Conservation (phyloP, 2,888 invertebrate species). For the Hyalella azteca region DNA sequence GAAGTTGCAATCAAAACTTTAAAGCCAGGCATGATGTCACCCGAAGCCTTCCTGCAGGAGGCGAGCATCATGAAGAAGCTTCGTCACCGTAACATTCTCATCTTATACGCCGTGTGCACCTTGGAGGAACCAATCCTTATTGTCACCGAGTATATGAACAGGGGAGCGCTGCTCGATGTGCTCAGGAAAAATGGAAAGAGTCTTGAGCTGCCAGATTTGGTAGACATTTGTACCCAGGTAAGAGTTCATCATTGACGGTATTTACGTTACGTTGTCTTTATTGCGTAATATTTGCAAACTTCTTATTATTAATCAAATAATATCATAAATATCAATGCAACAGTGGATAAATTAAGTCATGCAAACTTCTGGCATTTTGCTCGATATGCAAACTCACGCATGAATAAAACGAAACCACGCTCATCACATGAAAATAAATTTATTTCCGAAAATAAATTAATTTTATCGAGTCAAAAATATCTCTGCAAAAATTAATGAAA, state of each 20-base stretch:
- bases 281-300: neutral
- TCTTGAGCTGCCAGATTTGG: neutral
- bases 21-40: constrained; percentile 95
- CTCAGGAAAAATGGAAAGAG: neutral
- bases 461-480: too few species aligned
- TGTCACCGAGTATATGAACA: constrained; percentile 70
- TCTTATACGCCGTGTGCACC: constrained; percentile 92
- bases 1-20: constrained; percentile 98
- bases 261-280: neutral
- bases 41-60: constrained; percentile 94
- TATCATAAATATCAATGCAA: neutral
- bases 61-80: constrained; percentile 99
- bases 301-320: neutral
- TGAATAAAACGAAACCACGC: too few species aligned
- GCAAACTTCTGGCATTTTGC: neutral
- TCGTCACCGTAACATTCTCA: constrained; percentile 88
- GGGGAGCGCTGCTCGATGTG: constrained; percentile 7
- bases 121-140: constrained; percentile 92
- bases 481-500: neutral
- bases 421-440: too few species aligned
- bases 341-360: neutral
- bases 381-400: neutral
- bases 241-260: constrained; percentile 69
- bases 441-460: neutral
- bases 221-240: constrained; percentile 64